Evolutionary conservation across 2,113 vertebrate species (phyloP).

Genomic region (Seriola rivoliana): DNA sequence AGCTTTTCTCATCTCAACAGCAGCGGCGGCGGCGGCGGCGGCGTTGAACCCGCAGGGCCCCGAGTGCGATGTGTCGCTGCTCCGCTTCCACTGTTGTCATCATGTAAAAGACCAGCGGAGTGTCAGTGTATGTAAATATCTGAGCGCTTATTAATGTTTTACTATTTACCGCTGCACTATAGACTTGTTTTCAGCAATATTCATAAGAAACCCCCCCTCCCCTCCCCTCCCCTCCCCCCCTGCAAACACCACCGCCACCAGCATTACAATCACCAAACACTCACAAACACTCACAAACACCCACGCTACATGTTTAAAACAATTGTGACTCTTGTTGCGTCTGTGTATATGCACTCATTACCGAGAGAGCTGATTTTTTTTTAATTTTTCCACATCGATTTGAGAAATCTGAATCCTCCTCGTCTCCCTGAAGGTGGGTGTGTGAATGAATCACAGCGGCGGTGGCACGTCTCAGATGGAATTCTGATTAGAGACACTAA

Average conservation of each 20-base stretch:
- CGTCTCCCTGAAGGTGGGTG: slow-evolving; percentile 31
- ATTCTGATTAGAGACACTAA: slow-evolving; percentile 64
- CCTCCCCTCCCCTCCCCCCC: neutral
- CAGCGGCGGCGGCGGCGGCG: neutral
- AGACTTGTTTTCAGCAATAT: slow-evolving; percentile 32
- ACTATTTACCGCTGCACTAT: slow-evolving; percentile 16
- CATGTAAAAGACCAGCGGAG: neutral
- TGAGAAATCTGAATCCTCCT: slow-evolving; percentile 25
- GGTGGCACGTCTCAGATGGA: slow-evolving; percentile 31
- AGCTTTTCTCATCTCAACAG: neutral
- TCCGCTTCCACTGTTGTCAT: slow-evolving; percentile 28
- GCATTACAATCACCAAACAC: slow-evolving; percentile 2
- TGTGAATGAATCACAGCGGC: slow-evolving; percentile 41
- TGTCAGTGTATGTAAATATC: neutral
- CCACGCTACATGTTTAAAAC: slow-evolving; percentile 8
- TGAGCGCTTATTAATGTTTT: slow-evolving; percentile 49
- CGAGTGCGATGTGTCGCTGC: slow-evolving; percentile 9
- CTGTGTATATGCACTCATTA: slow-evolving; percentile 8
- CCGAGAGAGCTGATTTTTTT: slow-evolving; percentile 5
- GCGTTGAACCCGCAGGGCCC: neutral
- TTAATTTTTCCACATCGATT: slow-evolving; percentile 15
- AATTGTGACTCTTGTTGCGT: neutral
- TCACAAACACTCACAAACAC: slow-evolving; percentile 22
- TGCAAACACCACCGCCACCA: neutral
- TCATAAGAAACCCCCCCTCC: slow-evolving; percentile 11